Evolutionary conservation across 2,113 vertebrate species (phyloP).

Genomic region (Apus apus): DNA sequence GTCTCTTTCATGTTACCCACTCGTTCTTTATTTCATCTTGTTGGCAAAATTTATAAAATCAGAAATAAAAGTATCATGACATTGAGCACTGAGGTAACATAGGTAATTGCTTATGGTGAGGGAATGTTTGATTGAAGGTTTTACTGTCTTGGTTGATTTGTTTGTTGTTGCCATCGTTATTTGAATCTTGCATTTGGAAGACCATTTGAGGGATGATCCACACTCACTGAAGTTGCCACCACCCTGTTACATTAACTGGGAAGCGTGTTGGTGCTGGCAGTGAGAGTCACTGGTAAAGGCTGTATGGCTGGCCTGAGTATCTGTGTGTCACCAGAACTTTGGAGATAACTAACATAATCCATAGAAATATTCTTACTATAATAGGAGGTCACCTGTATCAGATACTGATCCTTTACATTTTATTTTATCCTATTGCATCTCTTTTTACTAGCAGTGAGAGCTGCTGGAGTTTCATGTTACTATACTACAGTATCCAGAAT

Average conservation of each 20-base stretch:
- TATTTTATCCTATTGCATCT: not conserved
- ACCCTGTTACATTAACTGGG: not conserved
- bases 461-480: not conserved
- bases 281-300: not conserved
- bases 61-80: not conserved
- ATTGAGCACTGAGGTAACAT: not conserved
- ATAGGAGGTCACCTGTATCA: not conserved
- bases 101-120: not conserved
- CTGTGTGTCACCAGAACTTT: not conserved
- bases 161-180: not conserved
- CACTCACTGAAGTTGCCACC: not conserved
- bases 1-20: not conserved
- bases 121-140: not conserved
- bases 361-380: fast-evolving
- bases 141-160: not conserved
- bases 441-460: not conserved
- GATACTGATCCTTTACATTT: not conserved
- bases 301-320: too few relatives aligned
- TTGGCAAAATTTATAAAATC: not conserved
- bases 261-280: not conserved
- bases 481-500: not conserved
- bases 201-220: not conserved
- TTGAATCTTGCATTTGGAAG: not conserved
- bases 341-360: not conserved
- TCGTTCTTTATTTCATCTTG: not conserved